Evolutionary conservation across 2,888 invertebrate genomes (phyloP), one percentile per base, ranked within the genome.

Genomic region (Pristionchus maxplancki): DNA sequence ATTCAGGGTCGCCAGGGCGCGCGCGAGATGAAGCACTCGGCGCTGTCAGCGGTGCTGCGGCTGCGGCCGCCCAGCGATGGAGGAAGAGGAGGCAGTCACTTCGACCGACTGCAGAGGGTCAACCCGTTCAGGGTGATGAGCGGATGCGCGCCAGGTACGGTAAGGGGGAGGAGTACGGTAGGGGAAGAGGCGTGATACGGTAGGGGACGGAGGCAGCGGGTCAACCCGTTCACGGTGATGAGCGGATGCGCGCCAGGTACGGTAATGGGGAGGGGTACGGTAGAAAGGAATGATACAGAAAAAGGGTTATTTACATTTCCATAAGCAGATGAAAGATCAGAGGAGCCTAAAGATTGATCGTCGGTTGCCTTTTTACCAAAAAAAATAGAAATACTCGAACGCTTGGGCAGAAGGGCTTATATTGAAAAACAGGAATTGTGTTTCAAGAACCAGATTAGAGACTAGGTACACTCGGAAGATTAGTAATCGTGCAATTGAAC

Each of bases 21-120:
- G 0, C 96, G 99, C 0, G 98, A 98, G 94, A 97, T 97, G 95
- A 99, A 99, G 95, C 97, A 99, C 97, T 97, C 97, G 94, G 97
- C 98, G 95, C 98, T 99, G 88, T 98, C 98, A 0, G 96, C 97
- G 58, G 95, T 99, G 17, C 96, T 99, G 34, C 98, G 98, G 24
- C 89, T 93, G 13, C 90, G 89, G 0, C 89, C 88, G 24, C 64
- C 87, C 28, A 89, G 89, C 17, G 74, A 37, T 2, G 40, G 53
- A n/a, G n/a, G 44, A 48, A 40, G 40, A n/a, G 31, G 50, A 28
- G 44, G 81, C 6, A 82, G 28, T 20, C 71, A 28, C 48, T 20
- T 24, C 40, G 40, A 44, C 28, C 37, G 40, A 34, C 85, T 40
- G n/a, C 71, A 44, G 24, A 87, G 91, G 31, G 83, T 89, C 50